Base-by-base conservation (phyloP, 1,140 invertebrate species). In the Plutomurus gul region DNA sequence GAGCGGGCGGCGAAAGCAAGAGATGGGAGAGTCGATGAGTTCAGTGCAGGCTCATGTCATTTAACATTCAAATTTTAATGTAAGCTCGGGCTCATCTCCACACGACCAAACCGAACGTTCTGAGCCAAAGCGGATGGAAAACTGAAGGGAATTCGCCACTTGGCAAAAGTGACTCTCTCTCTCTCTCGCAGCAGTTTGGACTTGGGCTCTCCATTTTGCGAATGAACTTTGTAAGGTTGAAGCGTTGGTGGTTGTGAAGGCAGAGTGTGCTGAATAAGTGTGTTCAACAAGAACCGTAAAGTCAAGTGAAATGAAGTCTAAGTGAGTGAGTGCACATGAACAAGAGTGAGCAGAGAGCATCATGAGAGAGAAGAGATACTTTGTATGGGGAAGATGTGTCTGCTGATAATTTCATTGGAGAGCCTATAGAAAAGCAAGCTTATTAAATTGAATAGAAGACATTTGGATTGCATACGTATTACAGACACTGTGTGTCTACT, bases 51-150 rank as follows among this genome's bases (percentile, higher is more conserved):
- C 56, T 65, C 56, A 65, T 65, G 56, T 65, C 56, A 65, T 65
- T 65, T 65, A 65, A 65, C 56, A 65, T 65, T 65, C 56, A 65
- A 65, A 65, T 65, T 65, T 65, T 65, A 65, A 65, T 65, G 56
- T 65, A 65, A 65, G 56, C 56, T n/a, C 56, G 36, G 18, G 56
- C 56, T 65, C 56, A 65, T 65, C 56, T 65, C 56, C 56, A 65
- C 25, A 13, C 13, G 56, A 65, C 30, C 56, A 65, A 65, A 65
- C 56, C 16, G 36, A 60, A 36, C 56, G 56, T n/a, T n/a, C 10
- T 43, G 2, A 11, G 16, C 5, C 5, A n/a, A n/a, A 46, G 20
- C 56, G 11, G 25, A 65, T 13, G 30, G 25, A 65, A 36, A 25
- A 65, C 56, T 65, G 27, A 65, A 27, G 56, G 56, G 56, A 25